Conservation (phyloP, 2,113 vertebrate genomes). For the Pavo muticus region DNA sequence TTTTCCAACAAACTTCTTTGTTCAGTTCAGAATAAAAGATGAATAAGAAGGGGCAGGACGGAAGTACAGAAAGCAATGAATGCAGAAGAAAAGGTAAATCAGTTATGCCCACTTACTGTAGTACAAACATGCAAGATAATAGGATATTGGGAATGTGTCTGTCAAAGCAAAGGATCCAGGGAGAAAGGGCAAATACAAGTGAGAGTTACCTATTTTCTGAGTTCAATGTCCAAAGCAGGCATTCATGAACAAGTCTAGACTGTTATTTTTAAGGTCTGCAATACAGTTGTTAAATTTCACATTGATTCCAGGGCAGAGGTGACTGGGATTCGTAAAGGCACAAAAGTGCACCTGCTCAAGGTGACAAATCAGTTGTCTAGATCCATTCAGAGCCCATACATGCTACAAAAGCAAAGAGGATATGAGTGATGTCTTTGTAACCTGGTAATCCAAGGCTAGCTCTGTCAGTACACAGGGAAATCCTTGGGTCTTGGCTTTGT, state of each 20-base stretch:
- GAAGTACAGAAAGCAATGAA: constrained; percentile 17
- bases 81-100: constrained; percentile 13
- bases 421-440: background rate
- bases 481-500: background rate
- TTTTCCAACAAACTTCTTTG: background rate
- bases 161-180: constrained; percentile 36
- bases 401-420: background rate
- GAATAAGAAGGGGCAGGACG: background rate
- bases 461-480: background rate
- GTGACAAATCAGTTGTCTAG: background rate
- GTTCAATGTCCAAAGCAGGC: background rate
- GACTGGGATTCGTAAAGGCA: constrained; percentile 29
- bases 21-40: constrained; percentile 27
- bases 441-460: background rate
- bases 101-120: constrained; percentile 43
- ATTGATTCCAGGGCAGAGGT: background rate
- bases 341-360: background rate
- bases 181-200: constrained; percentile 17
- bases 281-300: background rate
- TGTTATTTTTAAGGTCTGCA: constrained; percentile 16
- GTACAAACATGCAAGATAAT: constrained; percentile 32
- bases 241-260: background rate
- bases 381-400: background rate
- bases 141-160: constrained; percentile 36
- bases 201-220: constrained; percentile 3